phyloP scores from a whole-genome alignment of 2,113 vertebrate genomes.

The Seriola dumerili region DNA sequence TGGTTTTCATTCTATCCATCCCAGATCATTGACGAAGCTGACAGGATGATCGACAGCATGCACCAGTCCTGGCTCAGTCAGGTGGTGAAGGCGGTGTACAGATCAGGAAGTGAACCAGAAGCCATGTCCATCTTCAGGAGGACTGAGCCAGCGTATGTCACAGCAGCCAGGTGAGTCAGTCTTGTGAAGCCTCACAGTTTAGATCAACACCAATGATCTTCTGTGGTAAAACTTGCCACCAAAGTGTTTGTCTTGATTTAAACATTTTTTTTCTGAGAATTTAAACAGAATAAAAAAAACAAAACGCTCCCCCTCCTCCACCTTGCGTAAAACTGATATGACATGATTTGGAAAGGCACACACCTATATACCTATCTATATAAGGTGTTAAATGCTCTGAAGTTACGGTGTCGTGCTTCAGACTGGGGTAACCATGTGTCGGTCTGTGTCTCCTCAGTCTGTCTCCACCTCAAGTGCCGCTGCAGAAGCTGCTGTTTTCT shows the following conservation, averaged over 20 bases:
- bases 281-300: too few species aligned
- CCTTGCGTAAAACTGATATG: too few species aligned
- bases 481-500: conserved; percentile 97
- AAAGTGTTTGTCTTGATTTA: neutral
- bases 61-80: conserved; percentile 94
- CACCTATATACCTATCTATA: too few species aligned
- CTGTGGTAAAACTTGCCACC: neutral
- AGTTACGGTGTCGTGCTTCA: too few species aligned
- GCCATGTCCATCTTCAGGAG: conserved; percentile 82
- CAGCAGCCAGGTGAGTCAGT: conserved; percentile 88
- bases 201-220: neutral
- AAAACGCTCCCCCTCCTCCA: too few species aligned
- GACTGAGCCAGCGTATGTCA: conserved; percentile 78
- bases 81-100: conserved; percentile 87
- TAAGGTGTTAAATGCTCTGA: too few species aligned
- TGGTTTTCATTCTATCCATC: neutral
- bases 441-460: conserved; percentile 77
- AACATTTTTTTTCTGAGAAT: too few species aligned
- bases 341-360: too few species aligned
- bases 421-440: neutral
- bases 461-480: conserved; percentile 87
- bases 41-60: conserved; percentile 97
- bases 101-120: conserved; percentile 27
- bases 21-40: conserved; percentile 95
- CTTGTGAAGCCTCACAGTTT: too few species aligned